Conservation (phyloP, 2,113 vertebrate genomes). For the Siphamia tubifer region DNA sequence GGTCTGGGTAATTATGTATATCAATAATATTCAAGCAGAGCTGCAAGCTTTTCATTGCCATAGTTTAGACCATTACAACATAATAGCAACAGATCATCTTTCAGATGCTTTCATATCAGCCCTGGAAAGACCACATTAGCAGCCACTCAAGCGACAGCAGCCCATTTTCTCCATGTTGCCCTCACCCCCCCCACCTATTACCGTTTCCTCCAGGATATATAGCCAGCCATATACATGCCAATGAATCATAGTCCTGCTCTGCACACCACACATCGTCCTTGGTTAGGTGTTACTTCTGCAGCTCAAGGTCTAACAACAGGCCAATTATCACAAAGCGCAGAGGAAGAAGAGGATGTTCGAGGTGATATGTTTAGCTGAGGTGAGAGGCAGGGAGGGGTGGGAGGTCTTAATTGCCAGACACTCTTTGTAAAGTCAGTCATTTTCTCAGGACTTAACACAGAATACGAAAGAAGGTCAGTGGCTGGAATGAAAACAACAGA, state of each 20-base stretch:
- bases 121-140: conserved; percentile 48
- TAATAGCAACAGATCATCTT: conserved; percentile 29
- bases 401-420: conserved; percentile 29
- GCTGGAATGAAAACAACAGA: not conserved
- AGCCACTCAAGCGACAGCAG: conserved; percentile 45
- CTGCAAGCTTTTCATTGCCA: conserved; percentile 15
- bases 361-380: conserved; percentile 25
- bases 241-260: conserved; percentile 52
- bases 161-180: conserved; percentile 44
- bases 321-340: conserved; percentile 59
- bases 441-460: conserved; percentile 21
- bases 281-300: conserved; percentile 56
- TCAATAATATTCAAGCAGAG: not conserved
- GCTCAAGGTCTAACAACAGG: conserved; percentile 66
- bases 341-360: conserved; percentile 32
- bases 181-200: conserved; percentile 43
- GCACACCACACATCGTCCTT: conserved; percentile 53
- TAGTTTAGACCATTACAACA: conserved; percentile 19
- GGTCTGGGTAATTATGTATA: not conserved
- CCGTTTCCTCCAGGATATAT: conserved; percentile 53
- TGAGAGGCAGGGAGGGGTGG: not conserved
- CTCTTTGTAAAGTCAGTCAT: conserved; percentile 17
- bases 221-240: conserved; percentile 51
- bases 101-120: conserved; percentile 35
- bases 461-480: conserved; percentile 40